These are phyloP conservation scores for Acleris emargana DNA, from an alignment of 2,888 invertebrate genomes.

Conservation along the genomic window DNA sequence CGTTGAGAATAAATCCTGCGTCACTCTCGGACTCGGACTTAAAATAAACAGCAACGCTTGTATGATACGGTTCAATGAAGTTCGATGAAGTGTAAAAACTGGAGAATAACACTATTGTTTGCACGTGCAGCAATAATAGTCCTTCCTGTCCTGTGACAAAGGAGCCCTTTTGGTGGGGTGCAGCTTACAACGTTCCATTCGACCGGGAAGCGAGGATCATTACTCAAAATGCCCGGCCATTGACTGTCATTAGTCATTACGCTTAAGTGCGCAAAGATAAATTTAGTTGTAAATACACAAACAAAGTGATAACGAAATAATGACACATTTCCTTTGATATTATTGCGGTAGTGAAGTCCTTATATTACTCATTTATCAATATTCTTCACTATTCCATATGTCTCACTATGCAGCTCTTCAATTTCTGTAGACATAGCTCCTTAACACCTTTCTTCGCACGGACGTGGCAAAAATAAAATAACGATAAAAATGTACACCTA, in stretches of 20 bases:
- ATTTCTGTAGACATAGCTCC: constrained; percentile 16
- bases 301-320: constrained; percentile 25
- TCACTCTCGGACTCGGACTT: neutral
- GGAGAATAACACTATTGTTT: constrained; percentile 8
- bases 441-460: constrained; percentile 28
- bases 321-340: constrained; percentile 25
- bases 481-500: constrained; percentile 8
- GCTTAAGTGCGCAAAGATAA: constrained; percentile 24
- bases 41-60: constrained; percentile 6
- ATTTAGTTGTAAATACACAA: constrained; percentile 14
- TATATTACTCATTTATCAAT: neutral
- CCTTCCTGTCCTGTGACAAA: constrained; percentile 17
- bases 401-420: neutral
- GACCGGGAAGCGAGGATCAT: constrained; percentile 19
- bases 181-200: constrained; percentile 14
- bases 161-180: constrained; percentile 12
- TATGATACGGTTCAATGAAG: constrained; percentile 7
- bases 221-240: constrained; percentile 29
- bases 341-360: neutral
- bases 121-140: constrained; percentile 26
- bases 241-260: constrained; percentile 18
- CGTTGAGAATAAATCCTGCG: constrained; percentile 20
- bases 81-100: constrained; percentile 14
- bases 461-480: constrained; percentile 13
- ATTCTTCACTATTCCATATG: neutral